Evolutionary conservation across 2,888 invertebrate species (phyloP).

Genomic region (Lepidocyrtoides sp.): DNA sequence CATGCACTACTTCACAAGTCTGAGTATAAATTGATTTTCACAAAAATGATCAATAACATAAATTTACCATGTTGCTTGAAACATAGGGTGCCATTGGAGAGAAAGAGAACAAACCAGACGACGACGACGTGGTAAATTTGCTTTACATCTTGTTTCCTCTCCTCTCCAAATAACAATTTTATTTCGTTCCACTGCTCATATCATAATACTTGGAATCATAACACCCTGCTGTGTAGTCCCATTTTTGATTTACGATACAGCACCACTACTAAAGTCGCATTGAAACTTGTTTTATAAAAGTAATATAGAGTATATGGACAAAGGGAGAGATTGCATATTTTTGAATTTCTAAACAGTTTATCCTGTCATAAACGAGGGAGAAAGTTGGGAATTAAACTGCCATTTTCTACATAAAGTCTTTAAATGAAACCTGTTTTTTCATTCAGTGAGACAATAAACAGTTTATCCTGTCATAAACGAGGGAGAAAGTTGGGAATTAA

Average conservation of each 20-base stretch:
- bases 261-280: background rate
- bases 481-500: slow-evolving; percentile 62
- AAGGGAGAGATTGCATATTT: slow-evolving; percentile 53
- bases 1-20: too few relatives aligned
- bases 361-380: slow-evolving; percentile 24
- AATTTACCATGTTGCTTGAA: too few relatives aligned
- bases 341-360: slow-evolving; percentile 55
- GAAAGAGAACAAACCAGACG: too few relatives aligned
- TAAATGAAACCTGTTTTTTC: slow-evolving; percentile 28
- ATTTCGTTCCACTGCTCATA: too few relatives aligned
- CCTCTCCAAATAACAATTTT: background rate
- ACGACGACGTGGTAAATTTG: background rate
- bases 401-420: too few relatives aligned
- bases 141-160: background rate
- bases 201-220: background rate
- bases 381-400: slow-evolving; percentile 68
- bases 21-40: too few relatives aligned
- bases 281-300: slow-evolving; percentile 3
- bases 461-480: slow-evolving; percentile 36
- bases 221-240: slow-evolving; percentile 45
- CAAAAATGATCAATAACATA: too few relatives aligned
- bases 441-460: slow-evolving; percentile 64
- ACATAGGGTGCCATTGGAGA: too few relatives aligned
- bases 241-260: slow-evolving; percentile 62
- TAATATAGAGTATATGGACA: background rate